Base-by-base conservation (phyloP, 2,113 vertebrate genomes). In the Mesocricetus auratus region DNA sequence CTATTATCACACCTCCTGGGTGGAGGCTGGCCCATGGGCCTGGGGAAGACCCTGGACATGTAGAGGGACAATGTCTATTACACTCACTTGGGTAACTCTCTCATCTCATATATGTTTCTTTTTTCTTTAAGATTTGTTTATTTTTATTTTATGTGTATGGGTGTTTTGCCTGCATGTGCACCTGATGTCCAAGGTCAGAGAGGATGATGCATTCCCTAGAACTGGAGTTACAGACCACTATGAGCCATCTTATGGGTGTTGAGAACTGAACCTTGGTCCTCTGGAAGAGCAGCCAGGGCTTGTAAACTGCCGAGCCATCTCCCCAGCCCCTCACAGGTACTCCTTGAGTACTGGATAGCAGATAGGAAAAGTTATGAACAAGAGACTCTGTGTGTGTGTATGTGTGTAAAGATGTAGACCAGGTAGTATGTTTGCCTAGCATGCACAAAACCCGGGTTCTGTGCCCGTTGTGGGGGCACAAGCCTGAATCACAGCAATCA, bases 11-110 rank as follows among this genome's bases (percentile, higher is more conserved):
- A 45, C 33, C 64, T 69, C 53, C n/a, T 66, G 15, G 62, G 33
- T 75, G 24, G 7, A 47, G 36, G 39, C 16, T 85, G 81, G 4
- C 33, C 36, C 24, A 66, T 8, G 39, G 45, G 24, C 7, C 42
- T 60, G 39, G 64, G 42, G 79, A 64, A 74, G n/a, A 81, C 45
- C 16, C 19, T 19, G 71, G 53, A 73, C 60, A n/a, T n/a, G 0
- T 0, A 22, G 15, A 39, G 1, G 33, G 13, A 75, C 1, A 3
- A 2, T 9, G 74, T 33, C 39, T 83, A 42, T 22, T 73, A 5
- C 82, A 24, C 47, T 33, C 29, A 31, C 31, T 8, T 3, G 7
- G 1, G 50, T 82, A 62, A 24, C 0, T 29, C 62, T 47, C 22
- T 79, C 36, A 26, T 11, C 31, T 9, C 24, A 8, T n/a, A 56